Percentiles rank a stretch among this genome's conserved stretches.
Evolutionary conservation across 1,140 invertebrate species (phyloP).

Genomic region (Elysia chlorotica): DNA sequence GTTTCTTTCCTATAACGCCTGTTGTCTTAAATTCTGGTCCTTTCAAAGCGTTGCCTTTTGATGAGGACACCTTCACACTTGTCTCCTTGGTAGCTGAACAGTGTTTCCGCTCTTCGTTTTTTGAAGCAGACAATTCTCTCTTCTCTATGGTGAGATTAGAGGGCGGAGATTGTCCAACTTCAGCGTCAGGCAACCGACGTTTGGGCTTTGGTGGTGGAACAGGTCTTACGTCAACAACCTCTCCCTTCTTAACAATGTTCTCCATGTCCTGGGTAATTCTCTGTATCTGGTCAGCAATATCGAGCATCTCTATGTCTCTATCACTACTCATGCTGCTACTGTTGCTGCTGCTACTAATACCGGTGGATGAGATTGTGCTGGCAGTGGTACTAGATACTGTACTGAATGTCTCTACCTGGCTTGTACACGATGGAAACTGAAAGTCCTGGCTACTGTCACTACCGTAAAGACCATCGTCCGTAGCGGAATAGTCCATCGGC

Average conservation of each 20-base stretch:
- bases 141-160: too few species aligned
- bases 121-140: too few species aligned
- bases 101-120: too few species aligned
- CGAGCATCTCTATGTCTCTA: slow-evolving; percentile 19
- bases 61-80: too few species aligned
- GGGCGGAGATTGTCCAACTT: slow-evolving; percentile 39
- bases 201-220: slow-evolving; percentile 39
- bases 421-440: slow-evolving; percentile 27
- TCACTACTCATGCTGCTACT: neutral
- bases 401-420: slow-evolving; percentile 16
- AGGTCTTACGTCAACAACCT: slow-evolving; percentile 31
- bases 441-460: neutral
- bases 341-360: neutral
- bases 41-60: too few species aligned
- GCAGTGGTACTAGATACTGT: too few species aligned
- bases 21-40: too few species aligned
- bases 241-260: slow-evolving; percentile 29
- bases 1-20: too few species aligned
- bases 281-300: slow-evolving; percentile 30
- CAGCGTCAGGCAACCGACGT: slow-evolving; percentile 50
- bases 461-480: slow-evolving; percentile 4
- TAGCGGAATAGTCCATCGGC: neutral
- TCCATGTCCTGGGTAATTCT: slow-evolving; percentile 34
- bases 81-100: too few species aligned
- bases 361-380: neutral